These are phyloP conservation scores for Hoplostethus atlanticus DNA, from an alignment of 2,797 vertebrate species.

Conservation along the genomic window DNA sequence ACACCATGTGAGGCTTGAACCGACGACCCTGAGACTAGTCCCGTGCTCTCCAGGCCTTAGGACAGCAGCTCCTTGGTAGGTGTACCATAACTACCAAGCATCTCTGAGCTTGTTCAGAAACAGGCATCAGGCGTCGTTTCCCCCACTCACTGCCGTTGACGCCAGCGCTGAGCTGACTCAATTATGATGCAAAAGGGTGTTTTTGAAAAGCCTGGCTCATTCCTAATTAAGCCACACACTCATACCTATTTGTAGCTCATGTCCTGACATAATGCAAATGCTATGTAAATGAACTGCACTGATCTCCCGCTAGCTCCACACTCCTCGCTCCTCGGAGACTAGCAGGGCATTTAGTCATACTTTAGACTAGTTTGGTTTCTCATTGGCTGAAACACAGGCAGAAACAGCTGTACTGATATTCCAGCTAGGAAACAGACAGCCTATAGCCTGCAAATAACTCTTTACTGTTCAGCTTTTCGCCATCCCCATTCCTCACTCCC, in stretches of 20 bases:
- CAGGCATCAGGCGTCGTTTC: conserved; percentile 72
- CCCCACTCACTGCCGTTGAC: conserved; percentile 73
- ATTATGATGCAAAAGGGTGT: conserved; percentile 85
- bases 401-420: conserved; percentile 41
- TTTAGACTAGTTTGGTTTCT: conserved; percentile 77
- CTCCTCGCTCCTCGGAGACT: conserved; percentile 79
- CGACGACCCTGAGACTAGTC: no score
- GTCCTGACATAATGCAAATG: conserved; percentile 88
- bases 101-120: conserved; percentile 74
- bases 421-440: conserved; percentile 50
- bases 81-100: conserved; percentile 81
- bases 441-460: conserved; percentile 46
- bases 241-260: conserved; percentile 88
- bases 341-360: conserved; percentile 79
- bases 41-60: not conserved
- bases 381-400: conserved; percentile 68
- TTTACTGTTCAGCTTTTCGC: conserved; percentile 46
- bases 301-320: conserved; percentile 82
- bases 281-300: conserved; percentile 86
- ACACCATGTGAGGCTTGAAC: no score
- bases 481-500: conserved; percentile 32
- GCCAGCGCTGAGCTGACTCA: conserved; percentile 75
- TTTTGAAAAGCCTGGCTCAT: conserved; percentile 85
- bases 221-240: conserved; percentile 87
- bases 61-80: conserved; percentile 31